These are phyloP conservation scores for Calameuta filiformis DNA, from an alignment of 2,888 invertebrate genomes.

Conservation along the genomic window DNA sequence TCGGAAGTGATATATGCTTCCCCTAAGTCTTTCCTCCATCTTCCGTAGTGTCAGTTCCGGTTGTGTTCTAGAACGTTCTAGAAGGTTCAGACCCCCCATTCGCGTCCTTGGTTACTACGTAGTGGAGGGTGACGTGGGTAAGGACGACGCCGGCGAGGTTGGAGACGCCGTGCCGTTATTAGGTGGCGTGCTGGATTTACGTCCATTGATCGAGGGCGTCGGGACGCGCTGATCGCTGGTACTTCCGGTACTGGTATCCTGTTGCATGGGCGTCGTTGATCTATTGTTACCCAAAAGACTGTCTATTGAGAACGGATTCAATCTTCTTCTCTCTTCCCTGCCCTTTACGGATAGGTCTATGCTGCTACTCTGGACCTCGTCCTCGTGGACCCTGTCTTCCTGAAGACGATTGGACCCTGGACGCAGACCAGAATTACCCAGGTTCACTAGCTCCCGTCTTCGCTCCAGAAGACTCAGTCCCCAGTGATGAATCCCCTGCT, in stretches of 20 bases:
- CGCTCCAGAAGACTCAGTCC: slow-evolving; percentile 65
- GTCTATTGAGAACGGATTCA: slow-evolving; percentile 92
- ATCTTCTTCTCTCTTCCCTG: slow-evolving; percentile 73
- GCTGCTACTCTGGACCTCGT: slow-evolving; percentile 62
- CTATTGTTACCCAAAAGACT: slow-evolving; percentile 73
- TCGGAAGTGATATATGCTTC: slow-evolving; percentile 53
- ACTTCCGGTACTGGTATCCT: slow-evolving; percentile 21
- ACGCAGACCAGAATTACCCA: slow-evolving; percentile 38
- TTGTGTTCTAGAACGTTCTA: background rate
- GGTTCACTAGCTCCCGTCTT: slow-evolving; percentile 64
- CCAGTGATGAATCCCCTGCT: slow-evolving; percentile 62
- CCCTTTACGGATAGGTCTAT: slow-evolving; percentile 67
- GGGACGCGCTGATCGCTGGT: slow-evolving; percentile 48
- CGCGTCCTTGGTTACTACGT: slow-evolving; percentile 46
- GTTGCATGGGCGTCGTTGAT: slow-evolving; percentile 36
- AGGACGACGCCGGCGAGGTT: slow-evolving; percentile 50
- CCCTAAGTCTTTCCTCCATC: background rate
- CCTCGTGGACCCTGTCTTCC: slow-evolving; percentile 42
- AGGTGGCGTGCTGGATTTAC: slow-evolving; percentile 52
- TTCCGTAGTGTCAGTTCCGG: background rate
- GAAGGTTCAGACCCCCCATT: background rate
- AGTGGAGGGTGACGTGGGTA: slow-evolving; percentile 57
- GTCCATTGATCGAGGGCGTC: slow-evolving; percentile 53
- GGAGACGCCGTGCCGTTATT: slow-evolving; percentile 38
- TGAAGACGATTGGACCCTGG: slow-evolving; percentile 35